Percentiles rank a stretch among this genome's conserved stretches.
Evolutionary conservation across 2,113 vertebrate genomes (phyloP).

Genomic region (Microcebus murinus): DNA sequence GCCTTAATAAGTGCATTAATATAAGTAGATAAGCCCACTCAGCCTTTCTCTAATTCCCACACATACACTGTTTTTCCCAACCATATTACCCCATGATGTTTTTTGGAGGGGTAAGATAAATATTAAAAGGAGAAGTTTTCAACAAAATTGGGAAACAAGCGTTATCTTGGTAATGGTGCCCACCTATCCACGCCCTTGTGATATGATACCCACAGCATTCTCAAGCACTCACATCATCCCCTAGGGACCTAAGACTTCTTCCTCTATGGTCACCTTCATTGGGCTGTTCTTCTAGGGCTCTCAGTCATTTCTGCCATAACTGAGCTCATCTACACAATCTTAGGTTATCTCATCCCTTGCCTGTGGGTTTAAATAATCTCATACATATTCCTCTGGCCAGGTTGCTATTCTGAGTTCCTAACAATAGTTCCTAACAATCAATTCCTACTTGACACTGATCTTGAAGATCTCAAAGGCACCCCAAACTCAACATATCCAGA

Average conservation of each 20-base stretch:
- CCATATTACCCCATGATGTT: neutral
- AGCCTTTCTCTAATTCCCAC: neutral
- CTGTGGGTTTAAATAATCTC: neutral
- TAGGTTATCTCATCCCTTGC: neutral
- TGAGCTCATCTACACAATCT: neutral
- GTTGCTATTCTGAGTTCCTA: neutral
- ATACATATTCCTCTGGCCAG: neutral
- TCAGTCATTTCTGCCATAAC: neutral
- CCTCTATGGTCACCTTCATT: neutral
- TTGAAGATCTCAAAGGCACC: neutral
- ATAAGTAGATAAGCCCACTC: neutral
- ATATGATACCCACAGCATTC: neutral
- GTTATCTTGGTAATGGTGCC: neutral
- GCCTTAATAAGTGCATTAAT: neutral
- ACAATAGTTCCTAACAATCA: neutral
- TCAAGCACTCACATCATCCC: neutral
- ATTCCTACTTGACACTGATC: neutral
- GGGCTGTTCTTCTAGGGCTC: neutral
- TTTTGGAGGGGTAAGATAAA: neutral
- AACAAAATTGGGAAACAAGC: neutral
- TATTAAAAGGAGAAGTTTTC: conserved; percentile 11
- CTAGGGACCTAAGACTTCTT: rapidly evolving
- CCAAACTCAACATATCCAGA: neutral
- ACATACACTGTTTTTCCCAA: neutral
- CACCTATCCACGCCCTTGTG: neutral